Evolutionary conservation across 2,113 vertebrate species (phyloP).

Genomic region (Cygnus buccinator): DNA sequence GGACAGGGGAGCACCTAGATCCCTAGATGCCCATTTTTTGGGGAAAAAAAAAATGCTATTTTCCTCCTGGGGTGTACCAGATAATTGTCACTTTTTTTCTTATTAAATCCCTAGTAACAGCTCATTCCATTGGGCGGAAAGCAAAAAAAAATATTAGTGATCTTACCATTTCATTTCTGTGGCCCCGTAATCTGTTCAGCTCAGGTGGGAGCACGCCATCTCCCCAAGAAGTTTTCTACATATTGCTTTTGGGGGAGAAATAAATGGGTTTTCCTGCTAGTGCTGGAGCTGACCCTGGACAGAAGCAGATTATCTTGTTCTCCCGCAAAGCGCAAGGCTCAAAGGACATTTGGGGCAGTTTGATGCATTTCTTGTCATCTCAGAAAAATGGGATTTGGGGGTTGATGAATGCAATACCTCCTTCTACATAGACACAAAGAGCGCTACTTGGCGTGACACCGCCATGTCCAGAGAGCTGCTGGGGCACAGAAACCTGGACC

Average conservation of each 20-base stretch:
- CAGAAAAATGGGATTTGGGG: background rate
- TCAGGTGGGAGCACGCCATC: background rate
- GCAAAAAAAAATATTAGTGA: background rate
- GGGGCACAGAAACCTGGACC: fast-evolving
- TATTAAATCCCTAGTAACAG: background rate
- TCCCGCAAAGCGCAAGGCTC: background rate
- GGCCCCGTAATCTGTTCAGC: background rate
- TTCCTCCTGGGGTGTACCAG: background rate
- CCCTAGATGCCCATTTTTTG: too few relatives aligned
- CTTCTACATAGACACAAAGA: background rate
- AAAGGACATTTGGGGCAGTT: background rate
- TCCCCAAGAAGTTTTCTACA: background rate
- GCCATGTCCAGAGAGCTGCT: fast-evolving
- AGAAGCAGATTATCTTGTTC: background rate
- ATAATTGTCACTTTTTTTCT: background rate
- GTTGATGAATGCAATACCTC: background rate
- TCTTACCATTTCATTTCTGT: background rate
- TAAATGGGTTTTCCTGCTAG: background rate
- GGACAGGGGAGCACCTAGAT: too few relatives aligned
- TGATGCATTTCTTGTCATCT: background rate
- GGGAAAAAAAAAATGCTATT: background rate
- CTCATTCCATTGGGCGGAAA: background rate
- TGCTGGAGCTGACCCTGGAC: background rate
- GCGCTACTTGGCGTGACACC: background rate
- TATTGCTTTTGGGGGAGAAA: background rate